Evolutionary conservation across 2,888 invertebrate species (phyloP).

Genomic region (Stenichneumon culpator): DNA sequence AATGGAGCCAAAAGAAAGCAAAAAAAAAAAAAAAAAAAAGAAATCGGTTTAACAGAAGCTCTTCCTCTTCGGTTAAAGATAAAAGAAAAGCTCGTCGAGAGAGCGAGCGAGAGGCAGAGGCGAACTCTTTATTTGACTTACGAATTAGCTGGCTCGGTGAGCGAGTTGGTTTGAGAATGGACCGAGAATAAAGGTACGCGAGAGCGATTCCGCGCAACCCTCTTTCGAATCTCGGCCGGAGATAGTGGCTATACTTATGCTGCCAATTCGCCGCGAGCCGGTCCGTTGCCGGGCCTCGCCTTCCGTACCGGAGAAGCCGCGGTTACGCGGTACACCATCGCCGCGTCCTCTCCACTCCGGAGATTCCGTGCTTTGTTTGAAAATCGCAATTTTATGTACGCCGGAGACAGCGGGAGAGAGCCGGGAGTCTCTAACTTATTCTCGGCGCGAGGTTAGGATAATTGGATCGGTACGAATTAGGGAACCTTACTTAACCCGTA

Average conservation of each 20-base stretch:
- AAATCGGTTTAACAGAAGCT: constrained; percentile 35
- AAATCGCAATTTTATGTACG: constrained; percentile 79
- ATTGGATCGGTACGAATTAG: constrained; percentile 81
- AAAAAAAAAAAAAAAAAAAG: constrained; percentile 43
- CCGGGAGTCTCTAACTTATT: constrained; percentile 77
- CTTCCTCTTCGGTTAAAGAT: constrained; percentile 62
- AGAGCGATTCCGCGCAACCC: constrained; percentile 30
- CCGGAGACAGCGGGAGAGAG: constrained; percentile 44
- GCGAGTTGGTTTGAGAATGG: constrained; percentile 78
- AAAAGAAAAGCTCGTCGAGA: constrained; percentile 64
- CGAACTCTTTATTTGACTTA: constrained; percentile 81
- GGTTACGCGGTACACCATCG: constrained; percentile 41
- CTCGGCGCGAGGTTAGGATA: constrained; percentile 75
- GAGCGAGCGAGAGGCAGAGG: constrained; percentile 52
- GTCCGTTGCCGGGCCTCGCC: constrained; percentile 14
- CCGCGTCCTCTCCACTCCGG: constrained; percentile 36
- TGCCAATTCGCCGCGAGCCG: constrained; percentile 44
- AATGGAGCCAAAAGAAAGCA: constrained; percentile 33
- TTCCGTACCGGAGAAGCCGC: constrained; percentile 36
- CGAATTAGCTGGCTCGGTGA: constrained; percentile 79
- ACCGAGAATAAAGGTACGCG: constrained; percentile 61
- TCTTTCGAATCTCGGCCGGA: constrained; percentile 38
- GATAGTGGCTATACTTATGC: constrained; percentile 26
- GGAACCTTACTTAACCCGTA: constrained; percentile 72
- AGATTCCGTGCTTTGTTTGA: constrained; percentile 81